Evolutionary conservation across 2,113 vertebrate species (phyloP), one percentile per base, ranked within the genome.

Genomic region (Clarias gariepinus): DNA sequence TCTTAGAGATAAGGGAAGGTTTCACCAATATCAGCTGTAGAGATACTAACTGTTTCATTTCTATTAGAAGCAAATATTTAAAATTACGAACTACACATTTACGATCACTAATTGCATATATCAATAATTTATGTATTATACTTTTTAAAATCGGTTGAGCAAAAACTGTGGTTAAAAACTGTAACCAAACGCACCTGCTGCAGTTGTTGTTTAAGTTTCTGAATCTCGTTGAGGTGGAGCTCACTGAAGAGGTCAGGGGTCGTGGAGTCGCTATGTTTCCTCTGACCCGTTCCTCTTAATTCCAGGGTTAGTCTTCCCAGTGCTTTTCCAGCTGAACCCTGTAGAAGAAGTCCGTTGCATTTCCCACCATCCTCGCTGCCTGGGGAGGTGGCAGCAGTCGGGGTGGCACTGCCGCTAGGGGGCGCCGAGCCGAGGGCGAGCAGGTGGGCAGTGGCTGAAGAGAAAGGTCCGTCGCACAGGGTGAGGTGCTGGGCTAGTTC

Each of bases 131-230:
- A 69, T 69, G 68, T 9, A 33, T 18, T 33, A 2, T 33, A 36
- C 18, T 68, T 28, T 30, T 16, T 30, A 30, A 5, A 15, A 16
- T 68, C 10, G 11, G 10, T 64, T 64, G 2, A n/a, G 9, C 28
- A 58, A 58, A 9, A 68, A 1, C 30, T 63, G 13, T 15, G 12
- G 25, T 4, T 15, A 64, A 33, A 9, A 53, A 55, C 15, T 63
- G 41, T 19, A 25, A 23, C 36, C 53, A 58, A 60, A 78, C 47
- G 6, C 52, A 98, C 98, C 92, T 96, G 96, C 93, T 97, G 93
- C 30, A 99, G 95, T 41, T 99, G 97, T 90, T 99, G 98, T 86
- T 97, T 98, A 87, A 99, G 92, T 87, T 98, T 99, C 93, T 99
- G 98, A 92, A 99, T 96, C 94, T 99, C 98, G 0, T 97, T 97